A percentile compares a stretch with the other conserved stretches of the same genome.
Conservation (phyloP, 1,140 invertebrate genomes). For the Paracyclopina nana region DNA sequence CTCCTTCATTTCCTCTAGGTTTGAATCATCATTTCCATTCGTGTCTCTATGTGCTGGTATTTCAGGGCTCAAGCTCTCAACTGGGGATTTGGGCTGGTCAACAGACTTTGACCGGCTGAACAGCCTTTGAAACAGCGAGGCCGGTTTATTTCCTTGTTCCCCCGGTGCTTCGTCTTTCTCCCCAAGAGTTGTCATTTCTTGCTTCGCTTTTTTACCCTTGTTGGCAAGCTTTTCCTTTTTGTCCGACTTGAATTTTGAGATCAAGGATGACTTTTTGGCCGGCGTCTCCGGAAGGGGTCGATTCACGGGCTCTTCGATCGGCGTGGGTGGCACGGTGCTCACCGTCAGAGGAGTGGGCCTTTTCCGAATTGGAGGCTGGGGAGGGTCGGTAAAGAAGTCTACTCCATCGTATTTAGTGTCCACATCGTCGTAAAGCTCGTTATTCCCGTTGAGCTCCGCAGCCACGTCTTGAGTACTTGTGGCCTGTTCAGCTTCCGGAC, state of each 20-base stretch:
- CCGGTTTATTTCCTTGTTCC: background rate
- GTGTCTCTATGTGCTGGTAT: no score
- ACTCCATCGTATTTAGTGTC: conserved; percentile 1
- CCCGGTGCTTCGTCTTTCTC: background rate
- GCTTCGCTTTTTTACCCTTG: background rate
- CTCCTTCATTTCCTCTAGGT: background rate
- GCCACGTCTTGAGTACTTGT: no score
- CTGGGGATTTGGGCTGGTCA: no score
- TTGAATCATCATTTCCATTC: background rate
- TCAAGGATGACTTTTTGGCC: background rate
- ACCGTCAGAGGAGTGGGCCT: background rate
- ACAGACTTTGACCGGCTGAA: background rate
- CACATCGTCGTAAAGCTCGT: conserved; percentile 13
- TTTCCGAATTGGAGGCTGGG: background rate
- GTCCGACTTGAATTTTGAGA: background rate
- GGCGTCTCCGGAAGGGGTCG: conserved; percentile 9
- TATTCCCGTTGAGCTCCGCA: no score
- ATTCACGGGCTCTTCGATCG: background rate
- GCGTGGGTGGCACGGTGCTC: background rate
- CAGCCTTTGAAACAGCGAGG: background rate
- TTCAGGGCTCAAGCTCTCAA: no score
- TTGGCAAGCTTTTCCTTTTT: background rate
- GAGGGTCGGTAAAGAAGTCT: background rate
- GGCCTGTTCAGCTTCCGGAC: no score
- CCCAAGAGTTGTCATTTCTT: background rate